These are phyloP conservation scores for Athrips mouffetella DNA, from an alignment of 2,888 invertebrate species.

Conservation along the genomic window DNA sequence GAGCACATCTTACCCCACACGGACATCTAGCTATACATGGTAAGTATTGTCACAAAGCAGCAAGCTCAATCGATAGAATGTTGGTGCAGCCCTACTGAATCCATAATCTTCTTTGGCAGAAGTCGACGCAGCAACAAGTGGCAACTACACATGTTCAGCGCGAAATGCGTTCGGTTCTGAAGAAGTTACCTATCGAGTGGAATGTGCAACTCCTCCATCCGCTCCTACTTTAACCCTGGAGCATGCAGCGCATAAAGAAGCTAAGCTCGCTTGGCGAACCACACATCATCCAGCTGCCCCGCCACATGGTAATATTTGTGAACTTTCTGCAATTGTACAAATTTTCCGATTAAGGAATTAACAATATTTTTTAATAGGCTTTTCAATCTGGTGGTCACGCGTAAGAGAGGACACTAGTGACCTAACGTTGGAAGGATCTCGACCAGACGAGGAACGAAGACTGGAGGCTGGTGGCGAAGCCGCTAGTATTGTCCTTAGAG, in stretches of 20 bases:
- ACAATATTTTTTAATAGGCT: conserved; percentile 23
- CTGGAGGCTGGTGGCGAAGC: conserved; percentile 66
- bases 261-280: conserved; percentile 63
- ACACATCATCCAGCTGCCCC: conserved; percentile 79
- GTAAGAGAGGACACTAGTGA: conserved; percentile 61
- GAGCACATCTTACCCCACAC: conserved; percentile 83
- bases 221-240: conserved; percentile 83
- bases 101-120: conserved; percentile 61
- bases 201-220: conserved; percentile 86
- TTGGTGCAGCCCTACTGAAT: neutral
- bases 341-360: neutral
- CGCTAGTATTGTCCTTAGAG: conserved; percentile 51
- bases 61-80: too few species aligned
- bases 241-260: conserved; percentile 83
- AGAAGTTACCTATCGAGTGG: conserved; percentile 87
- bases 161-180: conserved; percentile 91
- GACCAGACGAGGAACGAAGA: conserved; percentile 58
- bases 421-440: conserved; percentile 43
- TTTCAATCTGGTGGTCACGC: conserved; percentile 66
- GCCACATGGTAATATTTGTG: conserved; percentile 53
- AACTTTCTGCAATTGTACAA: neutral
- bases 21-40: conserved; percentile 86
- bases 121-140: conserved; percentile 84
- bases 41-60: conserved; percentile 46
- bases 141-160: conserved; percentile 90